Evolutionary conservation across 2,113 vertebrate species (phyloP), one percentile per base, ranked within the genome.

Genomic region (Lasiurus borealis): DNA sequence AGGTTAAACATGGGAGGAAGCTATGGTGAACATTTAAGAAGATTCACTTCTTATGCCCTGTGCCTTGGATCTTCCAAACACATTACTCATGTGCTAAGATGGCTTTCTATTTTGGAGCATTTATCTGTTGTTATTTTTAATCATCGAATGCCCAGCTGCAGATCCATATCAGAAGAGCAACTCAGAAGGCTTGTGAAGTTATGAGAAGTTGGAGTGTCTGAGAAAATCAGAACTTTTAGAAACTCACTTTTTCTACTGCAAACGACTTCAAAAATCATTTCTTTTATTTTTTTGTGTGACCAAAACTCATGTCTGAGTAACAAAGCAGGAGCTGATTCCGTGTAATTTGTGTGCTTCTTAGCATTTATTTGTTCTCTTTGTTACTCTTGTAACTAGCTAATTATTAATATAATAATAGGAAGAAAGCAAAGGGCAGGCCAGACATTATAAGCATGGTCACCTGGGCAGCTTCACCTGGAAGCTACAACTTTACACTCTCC

Each of bases 191-290:
- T 85, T 91, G 31, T 68, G 50, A 76, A 7, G 50, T 82, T 21
- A 15, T 76, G 50, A 54, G n/a, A 59, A 80, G 25, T 48, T 64
- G 46, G 46, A 73, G 54, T 76, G 13, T 48, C 44, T 57, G 68
- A 72, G 25, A 12, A 54, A 88, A 83, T 48, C 85, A 83, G 91
- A 36, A 21, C n/a, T 83, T 86, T 23, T 52, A 54, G 71, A 82
- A 88, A 83, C 27, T 91, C 5, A 62, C 57, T 71, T 40, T 48
- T 40, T 66, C 13, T 57, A 5, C 19, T 76, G 3, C 66, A 76
- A 91, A 34, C 69, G 23, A 88, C 31, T 54, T 87, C 36, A 84
- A 54, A 92, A 88, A 81, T 69, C 25, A 44, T 64, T 85, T 73
- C 9, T 59, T 25, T 62, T 27, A 19, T 54, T 21, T 57, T 57